phyloP scores from a whole-genome alignment of 2,888 invertebrate species.

The Agrenia bidenticulata region DNA sequence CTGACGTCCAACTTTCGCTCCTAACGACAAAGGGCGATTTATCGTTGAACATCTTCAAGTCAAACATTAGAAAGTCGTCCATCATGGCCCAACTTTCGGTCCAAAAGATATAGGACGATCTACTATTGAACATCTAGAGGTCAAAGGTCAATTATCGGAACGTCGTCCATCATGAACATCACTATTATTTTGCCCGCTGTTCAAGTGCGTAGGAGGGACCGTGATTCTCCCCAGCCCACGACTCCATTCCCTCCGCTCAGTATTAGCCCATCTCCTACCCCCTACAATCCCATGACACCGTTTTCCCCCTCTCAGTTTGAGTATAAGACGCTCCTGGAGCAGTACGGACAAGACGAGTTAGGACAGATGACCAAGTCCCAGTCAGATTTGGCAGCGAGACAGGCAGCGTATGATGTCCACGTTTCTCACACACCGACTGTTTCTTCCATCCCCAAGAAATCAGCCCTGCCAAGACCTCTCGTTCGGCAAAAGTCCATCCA shows the following conservation, averaged over 20 bases:
- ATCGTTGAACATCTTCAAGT: too few species aligned
- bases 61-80: neutral
- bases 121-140: too few species aligned
- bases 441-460: neutral
- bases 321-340: slow-evolving; percentile 35
- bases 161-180: slow-evolving; percentile 48
- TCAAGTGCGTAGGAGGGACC: slow-evolving; percentile 33
- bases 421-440: neutral
- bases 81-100: neutral
- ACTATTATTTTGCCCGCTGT: slow-evolving; percentile 53
- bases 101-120: neutral
- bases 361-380: slow-evolving; percentile 30
- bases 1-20: slow-evolving; percentile 3
- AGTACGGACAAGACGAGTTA: slow-evolving; percentile 28
- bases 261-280: slow-evolving; percentile 50
- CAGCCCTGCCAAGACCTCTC: neutral
- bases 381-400: slow-evolving; percentile 36
- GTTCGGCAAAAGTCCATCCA: neutral
- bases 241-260: slow-evolving; percentile 52
- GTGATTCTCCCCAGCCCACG: slow-evolving; percentile 51
- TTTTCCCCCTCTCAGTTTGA: slow-evolving; percentile 34
- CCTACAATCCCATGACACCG: slow-evolving; percentile 31
- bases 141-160: neutral
- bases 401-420: slow-evolving; percentile 35
- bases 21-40: neutral